phyloP scores from a whole-genome alignment of 2,797 vertebrate genomes.

The Neostethus bicornis region DNA sequence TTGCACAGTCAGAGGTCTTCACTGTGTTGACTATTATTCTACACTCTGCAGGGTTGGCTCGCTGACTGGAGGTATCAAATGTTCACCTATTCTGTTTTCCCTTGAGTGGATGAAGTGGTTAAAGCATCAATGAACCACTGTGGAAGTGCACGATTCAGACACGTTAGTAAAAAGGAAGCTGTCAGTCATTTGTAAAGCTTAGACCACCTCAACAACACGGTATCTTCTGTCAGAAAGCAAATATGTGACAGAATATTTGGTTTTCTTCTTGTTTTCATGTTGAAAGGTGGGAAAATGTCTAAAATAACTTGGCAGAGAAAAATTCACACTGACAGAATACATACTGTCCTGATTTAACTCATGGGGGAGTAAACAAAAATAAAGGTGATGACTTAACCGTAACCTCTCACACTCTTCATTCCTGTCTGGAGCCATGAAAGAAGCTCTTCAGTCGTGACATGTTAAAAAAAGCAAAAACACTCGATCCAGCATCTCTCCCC shows the following conservation, averaged over 20 bases:
- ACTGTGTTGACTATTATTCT: constrained; percentile 64
- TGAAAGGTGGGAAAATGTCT: constrained; percentile 10
- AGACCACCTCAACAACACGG: constrained; percentile 35
- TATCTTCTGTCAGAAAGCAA: constrained; percentile 13
- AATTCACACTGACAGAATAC: constrained; percentile 26
- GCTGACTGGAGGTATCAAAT: constrained; percentile 68
- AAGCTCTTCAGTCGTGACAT: constrained; percentile 64
- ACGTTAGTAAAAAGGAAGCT: constrained; percentile 48
- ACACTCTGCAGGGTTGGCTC: constrained; percentile 65
- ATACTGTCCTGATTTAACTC: constrained; percentile 30
- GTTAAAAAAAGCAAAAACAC: constrained; percentile 50
- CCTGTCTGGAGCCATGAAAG: constrained; percentile 60
- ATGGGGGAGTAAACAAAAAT: constrained; percentile 36
- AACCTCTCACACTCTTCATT: constrained; percentile 36
- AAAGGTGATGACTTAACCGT: constrained; percentile 53
- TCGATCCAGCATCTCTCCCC: constrained; percentile 46
- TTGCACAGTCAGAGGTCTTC: constrained; percentile 62
- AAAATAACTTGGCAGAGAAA: constrained; percentile 4
- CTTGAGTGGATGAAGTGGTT: constrained; percentile 48
- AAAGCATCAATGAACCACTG: constrained; percentile 67
- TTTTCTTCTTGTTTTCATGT: constrained; percentile 4
- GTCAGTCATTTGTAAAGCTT: constrained; percentile 48
- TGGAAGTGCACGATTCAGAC: constrained; percentile 50
- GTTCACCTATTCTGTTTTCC: constrained; percentile 69
- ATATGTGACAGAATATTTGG: too few species aligned